Evolutionary conservation across 2,888 invertebrate species (phyloP).

Genomic region (Copidosoma aretas): DNA sequence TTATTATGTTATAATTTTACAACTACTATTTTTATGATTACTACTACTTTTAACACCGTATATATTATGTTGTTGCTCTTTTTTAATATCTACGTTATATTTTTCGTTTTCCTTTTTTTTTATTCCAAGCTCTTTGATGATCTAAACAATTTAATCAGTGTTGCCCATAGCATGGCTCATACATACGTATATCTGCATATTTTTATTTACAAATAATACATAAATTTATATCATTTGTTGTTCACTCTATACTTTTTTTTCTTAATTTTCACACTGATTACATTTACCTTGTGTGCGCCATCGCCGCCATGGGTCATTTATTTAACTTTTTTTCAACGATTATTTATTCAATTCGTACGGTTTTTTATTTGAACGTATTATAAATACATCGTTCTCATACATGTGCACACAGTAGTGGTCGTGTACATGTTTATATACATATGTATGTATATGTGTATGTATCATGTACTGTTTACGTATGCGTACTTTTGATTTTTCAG

Average conservation of each 20-base stretch:
- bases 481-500: conserved; percentile 51
- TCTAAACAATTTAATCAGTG: conserved; percentile 52
- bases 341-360: no score
- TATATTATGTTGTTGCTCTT: background rate
- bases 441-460: conserved; percentile 5
- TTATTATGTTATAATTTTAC: conserved; percentile 56
- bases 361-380: no score
- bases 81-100: conserved; percentile 39
- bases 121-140: conserved; percentile 21
- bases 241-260: conserved; percentile 7
- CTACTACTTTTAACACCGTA: background rate
- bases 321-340: no score
- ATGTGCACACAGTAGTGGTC: background rate
- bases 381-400: background rate
- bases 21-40: conserved; percentile 18
- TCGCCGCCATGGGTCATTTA: background rate
- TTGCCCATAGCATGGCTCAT: conserved; percentile 62
- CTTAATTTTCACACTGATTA: conserved; percentile 5
- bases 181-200: conserved; percentile 47
- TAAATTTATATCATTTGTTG: conserved; percentile 44
- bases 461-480: conserved; percentile 11
- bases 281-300: background rate
- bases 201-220: conserved; percentile 49
- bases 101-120: conserved; percentile 44
- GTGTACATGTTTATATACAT: background rate